Percentiles rank a stretch among this genome's conserved stretches.
Evolutionary conservation across 2,888 invertebrate genomes (phyloP).

Genomic region (Machimus rusticus): DNA sequence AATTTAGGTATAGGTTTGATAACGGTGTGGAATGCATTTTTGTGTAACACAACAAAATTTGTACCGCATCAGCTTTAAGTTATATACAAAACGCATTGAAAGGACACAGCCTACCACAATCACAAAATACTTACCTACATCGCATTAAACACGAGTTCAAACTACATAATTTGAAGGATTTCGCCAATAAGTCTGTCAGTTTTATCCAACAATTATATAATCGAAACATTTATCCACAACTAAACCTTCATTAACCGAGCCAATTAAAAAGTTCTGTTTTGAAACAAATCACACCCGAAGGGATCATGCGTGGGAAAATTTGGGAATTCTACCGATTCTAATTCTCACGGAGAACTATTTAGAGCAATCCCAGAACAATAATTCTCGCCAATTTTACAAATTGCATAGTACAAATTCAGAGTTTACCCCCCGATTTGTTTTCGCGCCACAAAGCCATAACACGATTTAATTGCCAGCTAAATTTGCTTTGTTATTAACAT

Average conservation of each 20-base stretch:
- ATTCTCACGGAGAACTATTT: not conserved
- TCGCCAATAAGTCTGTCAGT: not conserved
- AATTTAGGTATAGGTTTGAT: no score
- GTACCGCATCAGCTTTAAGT: not conserved
- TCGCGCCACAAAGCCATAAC: not conserved
- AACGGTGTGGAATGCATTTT: not conserved
- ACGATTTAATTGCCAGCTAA: not conserved
- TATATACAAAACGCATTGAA: not conserved
- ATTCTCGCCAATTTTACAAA: not conserved
- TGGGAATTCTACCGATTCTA: not conserved
- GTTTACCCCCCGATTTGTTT: not conserved
- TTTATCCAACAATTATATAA: not conserved
- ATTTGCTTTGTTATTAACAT: not conserved
- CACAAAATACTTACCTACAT: not conserved
- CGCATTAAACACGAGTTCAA: not conserved
- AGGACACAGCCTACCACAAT: not conserved
- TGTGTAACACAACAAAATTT: not conserved
- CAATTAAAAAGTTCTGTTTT: not conserved
- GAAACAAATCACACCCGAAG: not conserved
- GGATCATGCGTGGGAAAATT: not conserved
- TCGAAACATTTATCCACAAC: not conserved
- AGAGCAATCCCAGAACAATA: not conserved
- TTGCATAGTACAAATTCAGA: not conserved
- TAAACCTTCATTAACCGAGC: not conserved
- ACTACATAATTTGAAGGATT: not conserved